Percentiles rank a stretch among this genome's conserved stretches.
Evolutionary conservation across 2,888 invertebrate species (phyloP).

Genomic region (Caenorhabditis sp.): DNA sequence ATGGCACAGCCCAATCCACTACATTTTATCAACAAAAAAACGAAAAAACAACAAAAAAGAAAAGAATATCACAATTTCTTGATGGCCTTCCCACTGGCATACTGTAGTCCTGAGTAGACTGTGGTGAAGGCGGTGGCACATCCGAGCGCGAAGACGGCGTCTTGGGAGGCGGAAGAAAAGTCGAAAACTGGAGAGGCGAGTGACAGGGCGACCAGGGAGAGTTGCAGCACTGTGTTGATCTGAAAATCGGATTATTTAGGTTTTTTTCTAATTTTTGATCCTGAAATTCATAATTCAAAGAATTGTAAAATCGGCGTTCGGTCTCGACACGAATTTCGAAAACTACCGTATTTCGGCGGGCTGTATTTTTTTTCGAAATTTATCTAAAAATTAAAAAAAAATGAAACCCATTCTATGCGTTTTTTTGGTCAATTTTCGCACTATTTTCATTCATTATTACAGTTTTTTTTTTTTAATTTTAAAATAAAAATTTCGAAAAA

Average conservation of each 20-base stretch:
- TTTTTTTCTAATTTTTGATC: neutral
- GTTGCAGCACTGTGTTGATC: slow-evolving; percentile 92
- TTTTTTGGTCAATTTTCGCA: too few relatives aligned
- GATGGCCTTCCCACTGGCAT: slow-evolving; percentile 78
- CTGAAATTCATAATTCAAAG: too few relatives aligned
- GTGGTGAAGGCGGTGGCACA: slow-evolving; percentile 78
- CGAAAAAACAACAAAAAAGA: too few relatives aligned
- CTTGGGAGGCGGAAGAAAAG: slow-evolving; percentile 86
- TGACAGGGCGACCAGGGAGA: slow-evolving; percentile 91
- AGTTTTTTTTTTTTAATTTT: too few relatives aligned
- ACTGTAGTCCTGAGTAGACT: slow-evolving; percentile 80
- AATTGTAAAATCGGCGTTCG: too few relatives aligned
- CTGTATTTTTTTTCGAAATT: neutral
- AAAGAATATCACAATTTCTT: slow-evolving; percentile 52
- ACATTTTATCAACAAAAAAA: too few relatives aligned
- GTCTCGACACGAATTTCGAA: neutral
- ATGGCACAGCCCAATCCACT: too few relatives aligned
- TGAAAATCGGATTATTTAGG: slow-evolving; percentile 67
- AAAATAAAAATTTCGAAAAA: too few relatives aligned
- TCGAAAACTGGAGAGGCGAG: slow-evolving; percentile 94
- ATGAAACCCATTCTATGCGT: too few relatives aligned
- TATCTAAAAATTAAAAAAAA: too few relatives aligned
- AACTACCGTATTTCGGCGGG: neutral
- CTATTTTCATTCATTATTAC: too few relatives aligned
- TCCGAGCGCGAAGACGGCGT: slow-evolving; percentile 85